phyloP scores from a whole-genome alignment of 2,888 invertebrate species.

The Bombyx huttoni region DNA sequence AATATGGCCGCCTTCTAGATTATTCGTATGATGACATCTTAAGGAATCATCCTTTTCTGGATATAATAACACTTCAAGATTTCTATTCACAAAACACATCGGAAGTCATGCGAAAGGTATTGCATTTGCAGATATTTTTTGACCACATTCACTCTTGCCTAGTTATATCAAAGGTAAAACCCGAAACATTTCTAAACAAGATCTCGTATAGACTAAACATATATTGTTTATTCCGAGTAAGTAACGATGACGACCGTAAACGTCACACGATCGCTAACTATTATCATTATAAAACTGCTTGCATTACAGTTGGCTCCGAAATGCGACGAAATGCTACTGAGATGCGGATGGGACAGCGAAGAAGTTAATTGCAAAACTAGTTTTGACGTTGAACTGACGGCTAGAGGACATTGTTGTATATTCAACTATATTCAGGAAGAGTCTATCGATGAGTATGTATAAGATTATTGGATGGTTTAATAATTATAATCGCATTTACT shows the following conservation, averaged over 20 bases:
- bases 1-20: conserved; percentile 36
- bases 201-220: no score
- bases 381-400: conserved; percentile 57
- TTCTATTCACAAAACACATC: conserved; percentile 12
- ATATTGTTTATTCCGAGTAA: no score
- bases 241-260: no score
- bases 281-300: not conserved
- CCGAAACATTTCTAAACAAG: no score
- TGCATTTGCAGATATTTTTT: not conserved
- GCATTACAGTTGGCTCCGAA: conserved; percentile 51
- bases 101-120: conserved; percentile 24
- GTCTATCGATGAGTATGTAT: conserved; percentile 23
- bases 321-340: conserved; percentile 61
- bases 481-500: no score
- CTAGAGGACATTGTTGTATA: conserved; percentile 72
- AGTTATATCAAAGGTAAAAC: no score
- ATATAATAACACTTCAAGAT: conserved; percentile 6
- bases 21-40: conserved; percentile 23
- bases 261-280: no score
- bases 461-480: not conserved
- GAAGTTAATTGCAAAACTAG: conserved; percentile 40
- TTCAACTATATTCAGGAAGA: conserved; percentile 62
- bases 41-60: conserved; percentile 9
- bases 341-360: conserved; percentile 57
- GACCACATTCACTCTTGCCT: no score